These are phyloP conservation scores for Griposia aprilina DNA, from an alignment of 2,888 invertebrate genomes.

Conservation along the genomic window DNA sequence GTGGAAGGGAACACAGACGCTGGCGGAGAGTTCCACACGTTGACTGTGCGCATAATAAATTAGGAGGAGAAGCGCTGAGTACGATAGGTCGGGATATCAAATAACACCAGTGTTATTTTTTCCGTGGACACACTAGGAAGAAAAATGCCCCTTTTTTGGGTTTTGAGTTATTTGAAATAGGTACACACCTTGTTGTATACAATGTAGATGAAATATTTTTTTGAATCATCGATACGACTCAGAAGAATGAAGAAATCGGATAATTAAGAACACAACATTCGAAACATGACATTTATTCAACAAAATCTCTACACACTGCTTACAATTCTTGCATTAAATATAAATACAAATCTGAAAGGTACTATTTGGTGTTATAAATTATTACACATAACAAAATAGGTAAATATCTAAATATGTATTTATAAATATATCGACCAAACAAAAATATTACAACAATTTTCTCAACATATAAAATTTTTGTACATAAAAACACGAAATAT, in stretches of 20 bases:
- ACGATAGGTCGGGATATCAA: not conserved
- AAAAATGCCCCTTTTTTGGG: not conserved
- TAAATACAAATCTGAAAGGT: slow-evolving; percentile 85
- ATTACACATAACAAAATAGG: slow-evolving; percentile 83
- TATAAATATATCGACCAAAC: slow-evolving; percentile 75
- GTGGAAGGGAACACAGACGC: not conserved
- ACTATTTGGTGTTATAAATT: slow-evolving; percentile 88
- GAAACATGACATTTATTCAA: slow-evolving; percentile 90
- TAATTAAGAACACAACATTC: slow-evolving; percentile 67
- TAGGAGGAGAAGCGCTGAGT: not conserved
- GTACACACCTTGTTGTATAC: too few species aligned
- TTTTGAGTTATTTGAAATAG: not conserved
- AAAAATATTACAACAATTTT: slow-evolving; percentile 69
- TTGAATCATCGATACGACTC: not conserved
- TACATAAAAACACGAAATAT: slow-evolving; percentile 77
- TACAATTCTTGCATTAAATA: slow-evolving; percentile 83
- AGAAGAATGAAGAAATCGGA: not conserved
- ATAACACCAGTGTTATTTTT: too few species aligned
- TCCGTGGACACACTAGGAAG: too few species aligned
- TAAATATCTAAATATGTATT: slow-evolving; percentile 77
- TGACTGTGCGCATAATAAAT: not conserved
- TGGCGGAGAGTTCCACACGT: not conserved
- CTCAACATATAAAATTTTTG: slow-evolving; percentile 72
- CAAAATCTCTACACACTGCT: slow-evolving; percentile 88
- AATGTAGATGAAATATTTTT: too few species aligned